These are phyloP conservation scores for Phataginus tetradactyla DNA, from an alignment of 2,797 vertebrate genomes.

Conservation along the genomic window DNA sequence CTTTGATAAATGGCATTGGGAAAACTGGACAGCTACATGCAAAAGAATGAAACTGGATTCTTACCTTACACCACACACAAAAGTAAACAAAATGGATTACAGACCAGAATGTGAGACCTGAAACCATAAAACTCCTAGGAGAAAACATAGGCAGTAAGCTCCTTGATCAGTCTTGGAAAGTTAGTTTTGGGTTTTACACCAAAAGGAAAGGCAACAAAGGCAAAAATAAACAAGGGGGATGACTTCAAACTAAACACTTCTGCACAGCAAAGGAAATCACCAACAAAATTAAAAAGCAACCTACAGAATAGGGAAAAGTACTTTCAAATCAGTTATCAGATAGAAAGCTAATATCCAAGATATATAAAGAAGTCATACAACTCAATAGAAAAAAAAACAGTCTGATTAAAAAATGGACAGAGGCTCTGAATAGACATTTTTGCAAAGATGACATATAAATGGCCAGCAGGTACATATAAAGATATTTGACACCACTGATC, in stretches of 20 bases:
- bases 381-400: not conserved
- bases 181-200: not conserved
- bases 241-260: not conserved
- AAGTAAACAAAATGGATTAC: not conserved
- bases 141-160: not conserved
- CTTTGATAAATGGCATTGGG: not conserved
- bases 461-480: not conserved
- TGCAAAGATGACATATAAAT: not conserved
- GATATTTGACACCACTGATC: not conserved
- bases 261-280: not conserved
- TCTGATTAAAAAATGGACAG: not conserved
- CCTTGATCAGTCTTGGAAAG: not conserved
- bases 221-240: not conserved
- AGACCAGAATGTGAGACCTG: not conserved
- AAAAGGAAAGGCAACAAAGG: not conserved
- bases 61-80: not conserved
- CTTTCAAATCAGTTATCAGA: not conserved
- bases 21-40: not conserved
- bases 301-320: not conserved
- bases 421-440: not conserved
- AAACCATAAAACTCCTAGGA: not conserved
- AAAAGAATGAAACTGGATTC: not conserved
- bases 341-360: not conserved
- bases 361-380: not conserved
- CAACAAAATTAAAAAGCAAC: not conserved